Evolutionary conservation across 1,140 invertebrate species (phyloP).

Genomic region (Calycopis cecrops): DNA sequence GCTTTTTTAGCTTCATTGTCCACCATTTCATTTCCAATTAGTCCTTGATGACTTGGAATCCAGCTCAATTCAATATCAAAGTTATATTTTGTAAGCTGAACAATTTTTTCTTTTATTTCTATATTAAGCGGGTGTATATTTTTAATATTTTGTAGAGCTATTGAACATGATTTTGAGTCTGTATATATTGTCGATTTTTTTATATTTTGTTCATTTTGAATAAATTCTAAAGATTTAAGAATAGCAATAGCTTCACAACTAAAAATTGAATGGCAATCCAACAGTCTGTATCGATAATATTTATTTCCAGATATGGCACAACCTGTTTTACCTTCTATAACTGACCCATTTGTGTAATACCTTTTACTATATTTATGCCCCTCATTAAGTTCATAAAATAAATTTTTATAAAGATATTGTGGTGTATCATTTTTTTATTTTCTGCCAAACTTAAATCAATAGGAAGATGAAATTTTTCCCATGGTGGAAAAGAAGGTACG

Average conservation of each 20-base stretch:
- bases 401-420: neutral
- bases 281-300: neutral
- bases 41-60: too few relatives aligned
- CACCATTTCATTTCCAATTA: too few relatives aligned
- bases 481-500: too few relatives aligned
- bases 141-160: neutral
- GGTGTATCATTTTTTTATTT: neutral
- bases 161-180: neutral
- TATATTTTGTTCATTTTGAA: neutral
- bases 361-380: too few relatives aligned
- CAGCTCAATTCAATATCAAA: neutral
- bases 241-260: neutral
- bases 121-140: too few relatives aligned
- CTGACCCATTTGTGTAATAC: too few relatives aligned
- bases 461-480: too few relatives aligned
- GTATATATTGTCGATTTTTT: neutral
- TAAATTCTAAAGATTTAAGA: neutral
- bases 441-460: too few relatives aligned
- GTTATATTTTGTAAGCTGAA: neutral
- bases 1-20: too few relatives aligned
- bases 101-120: slow-evolving; percentile 5
- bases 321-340: neutral
- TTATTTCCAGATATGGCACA: neutral
- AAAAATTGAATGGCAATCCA: neutral
- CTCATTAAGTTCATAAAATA: too few relatives aligned